These are phyloP conservation scores for Linepithema humile DNA, from an alignment of 1,140 invertebrate genomes.

Conservation along the genomic window DNA sequence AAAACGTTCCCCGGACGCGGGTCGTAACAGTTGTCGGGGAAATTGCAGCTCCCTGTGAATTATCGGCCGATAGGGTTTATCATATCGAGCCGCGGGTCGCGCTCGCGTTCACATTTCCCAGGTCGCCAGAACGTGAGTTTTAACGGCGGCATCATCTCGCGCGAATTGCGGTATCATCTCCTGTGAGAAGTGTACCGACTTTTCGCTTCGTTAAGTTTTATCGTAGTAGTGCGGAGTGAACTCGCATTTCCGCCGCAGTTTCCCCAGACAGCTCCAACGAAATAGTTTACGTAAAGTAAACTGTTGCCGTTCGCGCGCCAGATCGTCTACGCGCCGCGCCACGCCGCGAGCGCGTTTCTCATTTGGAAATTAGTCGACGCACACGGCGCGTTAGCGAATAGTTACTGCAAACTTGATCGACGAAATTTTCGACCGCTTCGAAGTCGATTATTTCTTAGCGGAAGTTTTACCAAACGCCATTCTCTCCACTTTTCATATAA, in stretches of 20 bases:
- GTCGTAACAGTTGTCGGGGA: conserved; percentile 5
- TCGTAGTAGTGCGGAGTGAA: not conserved
- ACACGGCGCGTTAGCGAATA: conserved; percentile 12
- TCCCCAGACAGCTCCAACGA: conserved; percentile 12
- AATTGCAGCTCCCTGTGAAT: conserved; percentile 33
- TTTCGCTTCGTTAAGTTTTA: conserved; percentile 44
- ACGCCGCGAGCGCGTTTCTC: conserved; percentile 14
- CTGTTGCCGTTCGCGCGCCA: not conserved
- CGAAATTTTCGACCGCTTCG: not conserved
- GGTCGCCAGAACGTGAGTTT: not conserved
- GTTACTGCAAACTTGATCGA: conserved; percentile 19
- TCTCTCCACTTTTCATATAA: not conserved
- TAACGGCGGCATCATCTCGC: not conserved
- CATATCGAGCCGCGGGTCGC: not conserved
- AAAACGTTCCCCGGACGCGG: conserved; percentile 1
- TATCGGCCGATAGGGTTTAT: conserved; percentile 29
- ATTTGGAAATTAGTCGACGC: conserved; percentile 31
- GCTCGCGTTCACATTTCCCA: not conserved
- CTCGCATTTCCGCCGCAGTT: conserved; percentile 4
- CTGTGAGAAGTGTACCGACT: too few species aligned
- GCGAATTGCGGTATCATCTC: not conserved
- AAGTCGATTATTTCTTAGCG: conserved; percentile 2
- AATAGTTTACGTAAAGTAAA: conserved; percentile 35
- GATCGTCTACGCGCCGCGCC: not conserved
- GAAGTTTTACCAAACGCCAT: not conserved